phyloP scores from a whole-genome alignment of 1,140 invertebrate genomes.

The Bombus waltoni region DNA sequence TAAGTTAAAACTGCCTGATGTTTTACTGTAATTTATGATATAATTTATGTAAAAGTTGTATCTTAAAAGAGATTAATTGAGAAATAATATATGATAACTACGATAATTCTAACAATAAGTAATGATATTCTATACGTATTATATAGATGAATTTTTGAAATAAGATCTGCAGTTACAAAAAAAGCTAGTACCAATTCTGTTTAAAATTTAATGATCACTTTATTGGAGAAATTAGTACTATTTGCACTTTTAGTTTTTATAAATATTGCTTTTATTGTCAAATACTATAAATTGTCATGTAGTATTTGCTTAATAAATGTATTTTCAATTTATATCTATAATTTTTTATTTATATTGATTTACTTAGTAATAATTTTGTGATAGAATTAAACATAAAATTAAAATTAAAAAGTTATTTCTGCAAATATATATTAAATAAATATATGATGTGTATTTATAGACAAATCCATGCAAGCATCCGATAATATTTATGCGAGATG shows the following conservation, averaged over 20 bases:
- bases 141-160: not conserved
- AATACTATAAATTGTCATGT: not conserved
- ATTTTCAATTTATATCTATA: not conserved
- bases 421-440: not conserved
- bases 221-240: not conserved
- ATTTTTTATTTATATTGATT: not conserved
- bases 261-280: not conserved
- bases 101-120: not conserved
- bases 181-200: too few species aligned
- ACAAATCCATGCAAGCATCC: slow-evolving; percentile 93
- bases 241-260: not conserved
- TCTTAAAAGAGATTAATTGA: not conserved
- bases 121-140: not conserved
- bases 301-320: not conserved
- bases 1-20: not conserved
- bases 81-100: not conserved
- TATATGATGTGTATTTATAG: slow-evolving; percentile 78
- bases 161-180: too few species aligned
- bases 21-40: not conserved
- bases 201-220: not conserved
- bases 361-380: not conserved
- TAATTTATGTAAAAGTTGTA: not conserved
- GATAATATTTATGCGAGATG: slow-evolving; percentile 92
- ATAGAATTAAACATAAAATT: not conserved
- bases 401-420: not conserved